Percentiles rank a stretch among this genome's conserved stretches.
These are phyloP conservation scores for Elephantulus edwardii DNA, from an alignment of 2,113 vertebrate species.

Conservation along the genomic window DNA sequence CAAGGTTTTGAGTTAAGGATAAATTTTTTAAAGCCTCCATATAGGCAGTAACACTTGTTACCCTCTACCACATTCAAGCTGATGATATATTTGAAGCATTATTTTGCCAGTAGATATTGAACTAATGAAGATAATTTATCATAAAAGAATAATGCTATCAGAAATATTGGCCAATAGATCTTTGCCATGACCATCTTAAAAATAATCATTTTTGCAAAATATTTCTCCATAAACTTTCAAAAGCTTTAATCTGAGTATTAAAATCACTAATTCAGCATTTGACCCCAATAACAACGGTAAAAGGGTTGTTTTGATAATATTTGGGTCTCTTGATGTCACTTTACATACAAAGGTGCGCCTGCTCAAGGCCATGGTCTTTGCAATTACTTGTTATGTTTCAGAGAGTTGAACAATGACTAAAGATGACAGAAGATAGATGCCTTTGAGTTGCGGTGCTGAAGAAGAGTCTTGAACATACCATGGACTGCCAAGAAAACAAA, in stretches of 20 bases:
- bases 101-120: not conserved
- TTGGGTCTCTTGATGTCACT: not conserved
- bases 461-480: no score
- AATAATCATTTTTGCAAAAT: constrained; percentile 21
- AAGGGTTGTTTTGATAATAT: no score
- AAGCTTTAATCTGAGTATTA: constrained; percentile 14
- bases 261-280: not conserved
- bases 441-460: no score
- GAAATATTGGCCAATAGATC: not conserved
- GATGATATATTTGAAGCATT: not conserved
- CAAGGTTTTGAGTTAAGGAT: not conserved
- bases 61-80: no score
- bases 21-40: no score
- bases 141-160: not conserved
- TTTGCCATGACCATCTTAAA: not conserved
- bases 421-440: no score
- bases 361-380: no score
- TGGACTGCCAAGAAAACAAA: no score
- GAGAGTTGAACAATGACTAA: no score
- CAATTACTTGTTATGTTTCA: no score
- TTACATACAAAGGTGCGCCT: no score
- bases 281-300: not conserved
- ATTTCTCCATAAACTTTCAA: constrained; percentile 4
- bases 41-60: no score
- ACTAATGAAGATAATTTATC: not conserved